Conservation (phyloP, 2,888 invertebrate genomes). For the Automeris io region DNA sequence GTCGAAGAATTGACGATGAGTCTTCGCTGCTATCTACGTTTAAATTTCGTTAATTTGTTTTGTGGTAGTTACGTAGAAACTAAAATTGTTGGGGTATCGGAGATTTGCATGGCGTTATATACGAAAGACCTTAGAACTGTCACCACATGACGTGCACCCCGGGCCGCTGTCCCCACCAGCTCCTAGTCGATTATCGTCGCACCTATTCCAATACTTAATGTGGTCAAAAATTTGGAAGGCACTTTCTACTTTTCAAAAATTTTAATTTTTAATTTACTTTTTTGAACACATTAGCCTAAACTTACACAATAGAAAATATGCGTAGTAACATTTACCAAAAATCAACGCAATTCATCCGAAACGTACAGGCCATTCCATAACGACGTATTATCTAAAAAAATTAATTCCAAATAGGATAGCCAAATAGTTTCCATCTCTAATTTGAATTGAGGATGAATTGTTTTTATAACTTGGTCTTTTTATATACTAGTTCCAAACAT, state of each 20-base stretch:
- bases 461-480: constrained; percentile 70
- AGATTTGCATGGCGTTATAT: neutral
- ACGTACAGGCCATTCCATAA: constrained; percentile 72
- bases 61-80: too few relatives aligned
- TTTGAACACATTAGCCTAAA: constrained; percentile 87
- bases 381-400: constrained; percentile 58
- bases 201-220: constrained; percentile 77
- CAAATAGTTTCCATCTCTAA: constrained; percentile 71
- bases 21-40: too few relatives aligned
- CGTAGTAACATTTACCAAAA: constrained; percentile 77
- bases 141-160: constrained; percentile 13
- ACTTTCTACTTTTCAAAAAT: constrained; percentile 84
- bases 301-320: constrained; percentile 78
- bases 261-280: constrained; percentile 72
- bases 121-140: neutral
- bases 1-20: too few relatives aligned
- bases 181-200: constrained; percentile 66
- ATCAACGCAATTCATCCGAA: constrained; percentile 72
- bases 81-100: neutral
- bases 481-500: constrained; percentile 73
- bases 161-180: constrained; percentile 25
- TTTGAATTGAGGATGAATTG: constrained; percentile 64
- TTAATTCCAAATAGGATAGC: constrained; percentile 74
- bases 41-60: too few relatives aligned
- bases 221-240: constrained; percentile 85